Evolutionary conservation across 2,113 vertebrate species (phyloP).

Genomic region (Speoplatyrhinus poulsoni): DNA sequence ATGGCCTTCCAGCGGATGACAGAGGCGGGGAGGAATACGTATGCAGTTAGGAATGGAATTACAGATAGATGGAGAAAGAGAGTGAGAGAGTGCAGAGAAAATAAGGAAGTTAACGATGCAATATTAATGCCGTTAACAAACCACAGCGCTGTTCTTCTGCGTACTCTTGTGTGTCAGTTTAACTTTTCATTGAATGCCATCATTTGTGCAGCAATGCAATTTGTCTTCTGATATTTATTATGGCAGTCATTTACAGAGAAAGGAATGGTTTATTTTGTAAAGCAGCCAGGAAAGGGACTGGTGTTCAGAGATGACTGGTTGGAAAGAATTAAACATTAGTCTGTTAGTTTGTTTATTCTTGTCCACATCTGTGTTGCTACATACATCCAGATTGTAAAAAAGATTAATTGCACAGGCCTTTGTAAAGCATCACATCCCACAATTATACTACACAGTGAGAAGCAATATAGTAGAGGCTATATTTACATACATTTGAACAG

Average conservation of each 20-base stretch:
- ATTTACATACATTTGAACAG: too few species aligned
- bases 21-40: constrained; percentile 10
- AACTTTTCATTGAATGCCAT: too few species aligned
- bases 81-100: neutral
- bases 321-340: constrained; percentile 39
- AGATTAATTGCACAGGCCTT: too few species aligned
- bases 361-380: constrained; percentile 10
- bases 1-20: constrained; percentile 23
- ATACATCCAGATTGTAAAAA: too few species aligned
- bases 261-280: constrained; percentile 22
- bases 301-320: constrained; percentile 40
- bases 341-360: constrained; percentile 1
- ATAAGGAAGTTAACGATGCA: too few species aligned
- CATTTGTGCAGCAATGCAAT: neutral
- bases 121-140: too few species aligned
- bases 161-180: too few species aligned
- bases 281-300: constrained; percentile 13
- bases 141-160: too few species aligned
- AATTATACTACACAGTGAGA: constrained; percentile 4
- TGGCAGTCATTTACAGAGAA: neutral
- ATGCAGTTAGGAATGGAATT: constrained; percentile 16
- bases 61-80: neutral
- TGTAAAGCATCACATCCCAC: constrained; percentile 15
- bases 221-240: constrained; percentile 12
- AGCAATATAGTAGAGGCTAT: too few species aligned